phyloP scores from a whole-genome alignment of 1,140 invertebrate species.

The Parapsyche elsis region DNA sequence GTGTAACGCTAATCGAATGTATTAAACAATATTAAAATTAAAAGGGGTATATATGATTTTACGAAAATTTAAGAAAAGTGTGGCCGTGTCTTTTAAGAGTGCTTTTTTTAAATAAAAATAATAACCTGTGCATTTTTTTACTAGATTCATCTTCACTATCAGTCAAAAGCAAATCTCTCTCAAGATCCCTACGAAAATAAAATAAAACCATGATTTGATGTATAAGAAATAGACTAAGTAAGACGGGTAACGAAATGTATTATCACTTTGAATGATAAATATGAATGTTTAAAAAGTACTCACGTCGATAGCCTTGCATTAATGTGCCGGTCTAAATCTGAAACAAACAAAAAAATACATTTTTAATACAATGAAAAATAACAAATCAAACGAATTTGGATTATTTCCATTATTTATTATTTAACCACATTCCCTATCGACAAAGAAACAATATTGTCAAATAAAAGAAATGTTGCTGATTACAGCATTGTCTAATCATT shows the following conservation, averaged over 20 bases:
- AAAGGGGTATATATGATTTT: too few species aligned
- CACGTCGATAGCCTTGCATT: constrained; percentile 50
- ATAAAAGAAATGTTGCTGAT: too few species aligned
- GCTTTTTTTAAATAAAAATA: neutral
- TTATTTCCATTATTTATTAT: too few species aligned
- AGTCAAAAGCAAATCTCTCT: constrained; percentile 48
- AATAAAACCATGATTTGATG: constrained; percentile 20
- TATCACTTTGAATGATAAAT: constrained; percentile 17
- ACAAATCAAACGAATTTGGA: too few species aligned
- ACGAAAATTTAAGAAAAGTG: neutral
- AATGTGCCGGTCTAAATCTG: constrained; percentile 54
- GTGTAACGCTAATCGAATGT: too few species aligned
- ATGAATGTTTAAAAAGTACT: constrained; percentile 31
- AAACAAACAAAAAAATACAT: constrained; percentile 46
- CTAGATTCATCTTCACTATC: constrained; percentile 54
- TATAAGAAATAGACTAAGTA: constrained; percentile 16
- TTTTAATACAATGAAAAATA: neutral
- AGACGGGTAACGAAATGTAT: too few species aligned
- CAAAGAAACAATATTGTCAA: too few species aligned
- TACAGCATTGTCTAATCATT: too few species aligned
- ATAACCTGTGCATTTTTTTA: constrained; percentile 52
- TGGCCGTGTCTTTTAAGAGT: neutral
- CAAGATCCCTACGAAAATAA: constrained; percentile 49
- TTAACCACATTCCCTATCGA: too few species aligned
- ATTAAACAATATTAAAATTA: too few species aligned